Evolutionary conservation across 1,140 invertebrate genomes (phyloP), one percentile per base, ranked within the genome.

Genomic region (Arctopsyche grandis): DNA sequence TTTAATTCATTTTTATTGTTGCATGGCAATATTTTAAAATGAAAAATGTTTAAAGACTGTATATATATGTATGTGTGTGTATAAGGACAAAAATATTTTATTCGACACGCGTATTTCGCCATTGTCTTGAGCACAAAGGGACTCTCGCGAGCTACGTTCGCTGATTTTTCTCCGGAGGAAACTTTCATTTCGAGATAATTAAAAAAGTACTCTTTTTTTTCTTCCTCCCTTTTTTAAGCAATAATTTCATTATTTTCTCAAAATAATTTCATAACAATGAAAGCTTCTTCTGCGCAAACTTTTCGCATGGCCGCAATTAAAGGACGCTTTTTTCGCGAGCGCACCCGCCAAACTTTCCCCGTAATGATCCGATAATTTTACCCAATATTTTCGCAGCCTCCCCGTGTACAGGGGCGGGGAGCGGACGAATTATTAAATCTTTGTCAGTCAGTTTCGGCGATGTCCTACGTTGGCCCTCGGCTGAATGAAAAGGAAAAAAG

Each of bases 361-460:
- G 69, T 71, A 71, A 71, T 71, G 69, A 71, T 71, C 69, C 69
- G 69, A 71, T 71, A 71, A 71, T 71, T 71, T 71, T 71, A 46
- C 38, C 43, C 44, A 24, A 46, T 48, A 46, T 71, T 48, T 48
- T 66, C n/a, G 63, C 58, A 60, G 63, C 24, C 24, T 5, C 10
- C 24, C 10, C 58, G 58, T 22, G 21, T 66, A 66, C n/a, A 66
- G 22, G n/a, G 63, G 24, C 9, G 21, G 24, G 19, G 22, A 22
- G 63, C 9, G 63, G 22, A n/a, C 46, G 71, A 46, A n/a, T 74
- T 56, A 46, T 56, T 48, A 56, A 56, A 74, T 74, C 71, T 74
- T 74, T 74, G 46, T 56, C 71, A 74, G 71, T 74, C 24, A 24
- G 71, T 56, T 56, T 74, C n/a, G 9, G 63, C 19, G 19, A 74